These are phyloP conservation scores for Halictus ligatus DNA, from an alignment of 2,888 invertebrate species.

Conservation along the genomic window DNA sequence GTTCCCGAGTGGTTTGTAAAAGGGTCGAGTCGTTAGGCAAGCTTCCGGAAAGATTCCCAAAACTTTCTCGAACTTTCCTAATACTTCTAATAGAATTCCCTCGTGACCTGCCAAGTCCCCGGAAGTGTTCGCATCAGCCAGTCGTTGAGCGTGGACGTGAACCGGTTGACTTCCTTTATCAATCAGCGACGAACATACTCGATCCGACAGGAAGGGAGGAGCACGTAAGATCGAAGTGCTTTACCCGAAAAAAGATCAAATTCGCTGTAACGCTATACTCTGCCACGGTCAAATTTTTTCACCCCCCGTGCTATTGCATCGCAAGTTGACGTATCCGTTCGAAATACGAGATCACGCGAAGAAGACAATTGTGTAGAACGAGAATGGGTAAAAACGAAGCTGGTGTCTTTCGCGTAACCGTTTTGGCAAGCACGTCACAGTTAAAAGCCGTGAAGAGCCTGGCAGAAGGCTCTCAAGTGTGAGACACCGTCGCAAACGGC, in stretches of 20 bases:
- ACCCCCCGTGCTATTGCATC: too few species aligned
- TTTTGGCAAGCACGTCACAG: background rate
- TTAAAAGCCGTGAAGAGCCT: background rate
- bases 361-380: background rate
- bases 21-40: background rate
- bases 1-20: too few species aligned
- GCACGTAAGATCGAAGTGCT: too few species aligned
- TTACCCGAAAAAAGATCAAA: too few species aligned
- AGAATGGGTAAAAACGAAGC: background rate
- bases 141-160: background rate
- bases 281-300: too few species aligned
- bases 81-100: background rate
- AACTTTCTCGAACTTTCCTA: background rate
- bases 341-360: too few species aligned
- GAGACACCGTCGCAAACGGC: background rate
- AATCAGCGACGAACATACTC: background rate
- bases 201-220: too few species aligned
- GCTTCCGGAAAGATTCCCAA: background rate
- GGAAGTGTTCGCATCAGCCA: background rate
- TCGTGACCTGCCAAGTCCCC: constrained; percentile 2
- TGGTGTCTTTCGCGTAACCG: background rate
- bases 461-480: background rate
- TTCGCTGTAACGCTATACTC: too few species aligned
- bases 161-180: background rate
- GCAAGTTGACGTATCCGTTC: too few species aligned